A percentile compares a stretch with the other conserved stretches of the same genome.
Evolutionary conservation across 64 coral and sea anemone species (phyloP).

Genomic region (Actinia tenebrosa): DNA sequence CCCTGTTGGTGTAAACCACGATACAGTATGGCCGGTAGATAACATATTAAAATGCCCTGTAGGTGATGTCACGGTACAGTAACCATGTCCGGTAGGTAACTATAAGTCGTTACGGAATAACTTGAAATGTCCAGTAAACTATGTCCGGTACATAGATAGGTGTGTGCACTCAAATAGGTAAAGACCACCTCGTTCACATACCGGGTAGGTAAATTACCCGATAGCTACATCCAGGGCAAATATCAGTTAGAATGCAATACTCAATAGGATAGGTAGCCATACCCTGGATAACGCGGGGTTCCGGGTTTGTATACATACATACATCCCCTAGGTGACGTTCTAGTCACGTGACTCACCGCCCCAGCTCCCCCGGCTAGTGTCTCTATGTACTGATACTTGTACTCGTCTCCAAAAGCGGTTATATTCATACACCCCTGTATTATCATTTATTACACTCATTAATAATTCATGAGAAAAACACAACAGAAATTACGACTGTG

Average conservation of each 20-base stretch:
- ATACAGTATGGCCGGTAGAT: neutral
- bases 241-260: neutral
- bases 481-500: too few relatives aligned
- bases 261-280: neutral
- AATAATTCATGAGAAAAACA: too few relatives aligned
- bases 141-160: too few relatives aligned
- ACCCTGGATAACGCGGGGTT: neutral
- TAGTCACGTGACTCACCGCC: conserved; percentile 70
- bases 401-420: conserved; percentile 72
- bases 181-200: neutral
- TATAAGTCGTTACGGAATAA: too few relatives aligned
- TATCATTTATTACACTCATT: neutral
- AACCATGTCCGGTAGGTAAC: too few relatives aligned
- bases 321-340: neutral
- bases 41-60: neutral
- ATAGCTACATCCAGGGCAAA: neutral
- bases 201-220: neutral
- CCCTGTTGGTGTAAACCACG: too few relatives aligned
- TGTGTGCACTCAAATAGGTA: too few relatives aligned
- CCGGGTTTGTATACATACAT: neutral
- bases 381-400: conserved; percentile 54
- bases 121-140: too few relatives aligned
- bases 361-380: conserved; percentile 80
- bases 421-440: conserved; percentile 94
- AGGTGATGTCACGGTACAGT: too few relatives aligned